phyloP scores from a whole-genome alignment of 92 coral and sea anemone species.

The Siderastrea siderea region DNA sequence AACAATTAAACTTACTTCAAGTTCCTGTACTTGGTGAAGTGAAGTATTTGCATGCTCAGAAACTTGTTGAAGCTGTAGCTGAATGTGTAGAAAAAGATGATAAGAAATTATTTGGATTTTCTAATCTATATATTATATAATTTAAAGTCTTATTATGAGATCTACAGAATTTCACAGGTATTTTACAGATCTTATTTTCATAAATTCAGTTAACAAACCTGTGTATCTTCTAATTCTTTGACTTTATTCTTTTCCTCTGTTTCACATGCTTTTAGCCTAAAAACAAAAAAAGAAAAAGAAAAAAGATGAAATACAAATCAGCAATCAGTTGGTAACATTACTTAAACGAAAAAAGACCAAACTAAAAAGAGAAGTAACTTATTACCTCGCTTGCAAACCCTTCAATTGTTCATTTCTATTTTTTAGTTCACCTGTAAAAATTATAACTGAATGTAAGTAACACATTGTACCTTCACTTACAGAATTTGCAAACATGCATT shows the following conservation, averaged over 20 bases:
- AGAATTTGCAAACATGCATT: too few species aligned
- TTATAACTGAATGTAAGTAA: neutral
- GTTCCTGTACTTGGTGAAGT: conserved; percentile 91
- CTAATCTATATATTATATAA: too few species aligned
- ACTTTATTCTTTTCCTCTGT: conserved; percentile 87
- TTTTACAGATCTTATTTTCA: too few species aligned
- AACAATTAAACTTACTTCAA: conserved; percentile 69
- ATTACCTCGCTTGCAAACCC: conserved; percentile 87
- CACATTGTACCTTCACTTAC: too few species aligned
- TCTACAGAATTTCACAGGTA: neutral
- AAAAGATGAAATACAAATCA: neutral
- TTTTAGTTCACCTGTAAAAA: conserved; percentile 90
- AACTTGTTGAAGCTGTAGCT: conserved; percentile 95
- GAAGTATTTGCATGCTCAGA: conserved; percentile 95
- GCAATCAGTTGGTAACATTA: neutral
- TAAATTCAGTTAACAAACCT: conserved; percentile 47
- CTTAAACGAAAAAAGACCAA: neutral
- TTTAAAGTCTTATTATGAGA: neutral
- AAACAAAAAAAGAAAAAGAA: neutral
- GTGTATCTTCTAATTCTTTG: conserved; percentile 92
- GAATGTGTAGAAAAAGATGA: neutral
- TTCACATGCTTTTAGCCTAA: conserved; percentile 91
- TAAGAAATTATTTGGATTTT: neutral
- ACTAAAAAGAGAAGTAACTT: neutral
- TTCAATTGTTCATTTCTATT: conserved; percentile 90